phyloP scores from a whole-genome alignment of 1,140 invertebrate species.

The Thaumetopoea pityocampa region DNA sequence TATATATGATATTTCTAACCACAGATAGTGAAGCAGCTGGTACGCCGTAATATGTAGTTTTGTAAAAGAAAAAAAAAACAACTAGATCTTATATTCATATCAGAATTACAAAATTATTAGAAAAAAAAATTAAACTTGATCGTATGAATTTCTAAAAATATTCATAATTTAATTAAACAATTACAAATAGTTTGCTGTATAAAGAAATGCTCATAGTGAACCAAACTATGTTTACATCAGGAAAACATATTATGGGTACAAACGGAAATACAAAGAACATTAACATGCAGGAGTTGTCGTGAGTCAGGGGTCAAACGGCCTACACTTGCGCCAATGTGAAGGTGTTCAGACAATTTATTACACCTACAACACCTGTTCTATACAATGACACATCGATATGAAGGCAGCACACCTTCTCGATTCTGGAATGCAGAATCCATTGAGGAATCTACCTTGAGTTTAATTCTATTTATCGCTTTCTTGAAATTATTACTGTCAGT shows the following conservation, averaged over 20 bases:
- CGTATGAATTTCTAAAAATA: too few relatives aligned
- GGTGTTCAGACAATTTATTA: conserved; percentile 6
- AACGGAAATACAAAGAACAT: conserved; percentile 6
- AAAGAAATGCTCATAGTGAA: conserved; percentile 5
- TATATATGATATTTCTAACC: too few relatives aligned
- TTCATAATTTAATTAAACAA: too few relatives aligned
- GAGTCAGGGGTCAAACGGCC: conserved; percentile 2
- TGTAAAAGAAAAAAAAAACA: too few relatives aligned
- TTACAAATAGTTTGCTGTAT: too few relatives aligned
- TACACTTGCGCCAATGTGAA: conserved; percentile 5
- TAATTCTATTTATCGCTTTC: conserved; percentile 12
- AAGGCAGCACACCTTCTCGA: conserved; percentile 12
- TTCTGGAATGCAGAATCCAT: conserved; percentile 6
- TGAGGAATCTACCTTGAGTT: conserved; percentile 9
- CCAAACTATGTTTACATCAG: not conserved
- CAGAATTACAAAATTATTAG: too few relatives aligned
- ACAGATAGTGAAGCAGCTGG: too few relatives aligned
- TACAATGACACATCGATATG: conserved; percentile 9
- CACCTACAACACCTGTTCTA: conserved; percentile 6
- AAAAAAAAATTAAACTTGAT: too few relatives aligned
- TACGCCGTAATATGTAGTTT: too few relatives aligned
- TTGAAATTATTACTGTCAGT: too few relatives aligned
- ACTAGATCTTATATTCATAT: too few relatives aligned
- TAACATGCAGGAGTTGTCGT: not conserved
- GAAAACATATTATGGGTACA: not conserved